Percentiles rank a stretch among this genome's conserved stretches.
Conservation (phyloP, 2,888 invertebrate genomes). For the Drosophila atripex region DNA sequence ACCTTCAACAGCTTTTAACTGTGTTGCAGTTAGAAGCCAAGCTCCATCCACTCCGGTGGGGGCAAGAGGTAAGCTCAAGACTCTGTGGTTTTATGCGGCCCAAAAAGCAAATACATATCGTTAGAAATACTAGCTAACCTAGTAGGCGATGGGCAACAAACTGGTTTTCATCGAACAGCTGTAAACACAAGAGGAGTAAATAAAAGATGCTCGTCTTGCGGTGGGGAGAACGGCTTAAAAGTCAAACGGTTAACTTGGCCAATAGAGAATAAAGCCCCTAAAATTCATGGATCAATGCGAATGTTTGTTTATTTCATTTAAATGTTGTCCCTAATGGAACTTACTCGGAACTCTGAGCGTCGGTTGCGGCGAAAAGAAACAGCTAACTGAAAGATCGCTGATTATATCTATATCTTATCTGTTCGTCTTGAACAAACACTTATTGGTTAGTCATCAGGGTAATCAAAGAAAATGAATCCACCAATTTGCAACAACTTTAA, state of each 20-base stretch:
- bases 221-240: slow-evolving; percentile 39
- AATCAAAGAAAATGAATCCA: slow-evolving; percentile 6
- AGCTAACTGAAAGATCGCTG: slow-evolving; percentile 5
- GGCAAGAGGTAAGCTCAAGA: neutral
- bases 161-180: slow-evolving; percentile 72
- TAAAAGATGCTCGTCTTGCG: slow-evolving; percentile 16
- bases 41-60: neutral
- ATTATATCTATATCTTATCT: slow-evolving; percentile 18
- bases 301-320: slow-evolving; percentile 51
- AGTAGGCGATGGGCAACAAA: slow-evolving; percentile 38
- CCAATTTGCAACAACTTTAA: slow-evolving; percentile 1
- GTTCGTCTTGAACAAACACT: slow-evolving; percentile 9
- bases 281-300: neutral
- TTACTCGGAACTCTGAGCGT: slow-evolving; percentile 32
- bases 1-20: slow-evolving; percentile 24
- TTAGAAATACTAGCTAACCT: slow-evolving; percentile 31
- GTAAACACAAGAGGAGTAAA: slow-evolving; percentile 48
- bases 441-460: slow-evolving; percentile 25
- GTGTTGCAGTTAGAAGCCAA: slow-evolving; percentile 25
- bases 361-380: slow-evolving; percentile 1
- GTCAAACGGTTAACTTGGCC: slow-evolving; percentile 48
- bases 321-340: slow-evolving; percentile 14
- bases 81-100: slow-evolving; percentile 41
- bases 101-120: slow-evolving; percentile 38
- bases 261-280: slow-evolving; percentile 19